Percentiles rank a stretch among this genome's conserved stretches.
phyloP scores from a whole-genome alignment of 2,113 vertebrate species.

The Sarotherodon lohbergeri region DNA sequence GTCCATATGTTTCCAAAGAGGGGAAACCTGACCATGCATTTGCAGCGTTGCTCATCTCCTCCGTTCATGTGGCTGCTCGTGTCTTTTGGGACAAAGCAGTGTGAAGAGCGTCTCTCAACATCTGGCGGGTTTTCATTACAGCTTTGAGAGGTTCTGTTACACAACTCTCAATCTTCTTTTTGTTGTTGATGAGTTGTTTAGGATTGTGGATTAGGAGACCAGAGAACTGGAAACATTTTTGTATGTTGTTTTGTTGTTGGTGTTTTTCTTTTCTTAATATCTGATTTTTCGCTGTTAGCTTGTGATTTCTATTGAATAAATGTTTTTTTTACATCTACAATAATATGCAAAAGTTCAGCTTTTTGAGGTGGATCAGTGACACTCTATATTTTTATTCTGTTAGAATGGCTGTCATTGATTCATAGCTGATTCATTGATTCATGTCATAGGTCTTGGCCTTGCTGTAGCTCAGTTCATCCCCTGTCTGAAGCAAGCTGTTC shows the following conservation, averaged over 20 bases:
- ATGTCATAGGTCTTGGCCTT: neutral
- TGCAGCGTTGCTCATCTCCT: slow-evolving; percentile 1
- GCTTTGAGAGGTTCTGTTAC: neutral
- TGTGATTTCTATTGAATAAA: neutral
- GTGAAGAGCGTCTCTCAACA: neutral
- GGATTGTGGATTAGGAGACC: neutral
- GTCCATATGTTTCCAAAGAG: neutral
- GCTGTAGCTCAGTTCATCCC: neutral
- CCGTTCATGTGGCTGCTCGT: neutral
- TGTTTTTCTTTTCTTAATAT: neutral
- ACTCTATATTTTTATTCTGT: neutral
- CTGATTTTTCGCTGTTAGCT: neutral
- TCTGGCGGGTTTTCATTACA: neutral
- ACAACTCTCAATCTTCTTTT: neutral
- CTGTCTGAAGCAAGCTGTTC: neutral
- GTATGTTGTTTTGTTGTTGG: neutral
- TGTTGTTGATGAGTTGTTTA: neutral
- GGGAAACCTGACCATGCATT: slow-evolving; percentile 30
- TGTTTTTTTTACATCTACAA: neutral
- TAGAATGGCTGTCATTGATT: neutral
- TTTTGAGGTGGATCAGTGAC: neutral
- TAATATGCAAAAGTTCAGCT: accelerated
- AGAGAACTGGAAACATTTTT: neutral
- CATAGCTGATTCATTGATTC: neutral
- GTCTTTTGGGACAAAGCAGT: neutral